A percentile compares a stretch with the other conserved stretches of the same genome.
Evolutionary conservation across 2,888 invertebrate genomes (phyloP).

Genomic region (Agonum fuliginosum): DNA sequence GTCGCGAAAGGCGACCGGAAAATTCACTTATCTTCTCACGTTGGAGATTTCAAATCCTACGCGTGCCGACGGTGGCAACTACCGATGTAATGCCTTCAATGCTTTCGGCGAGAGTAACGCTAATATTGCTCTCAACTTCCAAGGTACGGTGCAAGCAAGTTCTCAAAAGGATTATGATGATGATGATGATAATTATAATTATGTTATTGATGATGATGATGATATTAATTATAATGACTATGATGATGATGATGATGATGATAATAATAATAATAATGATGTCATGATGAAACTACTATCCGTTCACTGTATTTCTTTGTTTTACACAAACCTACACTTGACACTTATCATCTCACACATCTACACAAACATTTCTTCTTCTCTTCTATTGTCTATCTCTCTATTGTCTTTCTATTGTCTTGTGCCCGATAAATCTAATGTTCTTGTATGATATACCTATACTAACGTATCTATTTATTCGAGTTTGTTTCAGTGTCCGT

Average conservation of each 20-base stretch:
- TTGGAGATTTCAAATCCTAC: conserved; percentile 97
- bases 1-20: conserved; percentile 90
- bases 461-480: conserved; percentile 56
- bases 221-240: conserved; percentile 48
- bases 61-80: conserved; percentile 97
- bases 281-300: conserved; percentile 46
- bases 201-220: conserved; percentile 40
- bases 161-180: conserved; percentile 54
- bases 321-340: conserved; percentile 41
- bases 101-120: conserved; percentile 99
- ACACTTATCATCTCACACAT: conserved; percentile 38
- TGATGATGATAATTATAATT: conserved; percentile 50
- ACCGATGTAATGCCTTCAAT: conserved; percentile 99
- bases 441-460: conserved; percentile 55
- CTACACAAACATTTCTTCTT: conserved; percentile 52
- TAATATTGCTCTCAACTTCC: conserved; percentile 99
- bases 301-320: conserved; percentile 46
- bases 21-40: conserved; percentile 93
- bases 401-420: conserved; percentile 55
- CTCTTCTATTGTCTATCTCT: conserved; percentile 48
- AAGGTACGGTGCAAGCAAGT: conserved; percentile 79
- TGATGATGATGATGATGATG: conserved; percentile 48
- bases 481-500: conserved; percentile 59
- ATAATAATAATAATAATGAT: conserved; percentile 46
- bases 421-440: conserved; percentile 52